These are phyloP conservation scores for Agelastica alni DNA, from an alignment of 2,888 invertebrate genomes.

Conservation along the genomic window DNA sequence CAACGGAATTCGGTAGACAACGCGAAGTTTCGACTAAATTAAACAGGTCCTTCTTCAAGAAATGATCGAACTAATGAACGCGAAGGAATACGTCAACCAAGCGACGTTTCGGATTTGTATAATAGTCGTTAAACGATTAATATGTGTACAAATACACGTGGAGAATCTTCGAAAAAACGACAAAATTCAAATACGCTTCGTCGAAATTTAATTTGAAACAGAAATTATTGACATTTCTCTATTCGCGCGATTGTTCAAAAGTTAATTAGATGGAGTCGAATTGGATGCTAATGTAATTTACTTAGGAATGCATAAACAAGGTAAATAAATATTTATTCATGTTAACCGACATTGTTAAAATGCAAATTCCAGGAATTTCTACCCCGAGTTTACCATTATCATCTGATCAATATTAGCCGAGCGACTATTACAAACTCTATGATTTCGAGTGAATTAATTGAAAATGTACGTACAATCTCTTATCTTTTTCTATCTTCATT, in stretches of 20 bases:
- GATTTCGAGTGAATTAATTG: constrained; percentile 25
- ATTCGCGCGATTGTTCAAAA: constrained; percentile 21
- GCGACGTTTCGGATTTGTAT: too few species aligned
- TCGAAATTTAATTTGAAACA: constrained; percentile 32
- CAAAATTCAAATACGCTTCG: constrained; percentile 7
- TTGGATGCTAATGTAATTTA: constrained; percentile 44
- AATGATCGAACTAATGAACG: too few species aligned
- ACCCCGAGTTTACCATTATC: constrained; percentile 36
- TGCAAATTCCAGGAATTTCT: constrained; percentile 45
- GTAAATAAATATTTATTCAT: constrained; percentile 45
- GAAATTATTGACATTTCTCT: constrained; percentile 29
- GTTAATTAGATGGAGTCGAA: constrained; percentile 40
- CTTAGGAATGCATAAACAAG: constrained; percentile 42
- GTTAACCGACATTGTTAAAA: constrained; percentile 45
- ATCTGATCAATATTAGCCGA: constrained; percentile 31
- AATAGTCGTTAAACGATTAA: too few species aligned
- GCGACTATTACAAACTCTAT: constrained; percentile 32
- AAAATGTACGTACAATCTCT: constrained; percentile 2
- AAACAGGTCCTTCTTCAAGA: too few species aligned
- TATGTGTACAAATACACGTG: too few species aligned
- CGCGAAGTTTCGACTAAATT: too few species aligned
- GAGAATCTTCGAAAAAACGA: too few species aligned
- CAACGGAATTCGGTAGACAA: too few species aligned
- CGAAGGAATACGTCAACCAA: too few species aligned
- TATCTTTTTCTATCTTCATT: constrained; percentile 1